Base-by-base conservation (phyloP, 92 coral and sea anemone genomes). In the Zoanthus sansibaricus region DNA sequence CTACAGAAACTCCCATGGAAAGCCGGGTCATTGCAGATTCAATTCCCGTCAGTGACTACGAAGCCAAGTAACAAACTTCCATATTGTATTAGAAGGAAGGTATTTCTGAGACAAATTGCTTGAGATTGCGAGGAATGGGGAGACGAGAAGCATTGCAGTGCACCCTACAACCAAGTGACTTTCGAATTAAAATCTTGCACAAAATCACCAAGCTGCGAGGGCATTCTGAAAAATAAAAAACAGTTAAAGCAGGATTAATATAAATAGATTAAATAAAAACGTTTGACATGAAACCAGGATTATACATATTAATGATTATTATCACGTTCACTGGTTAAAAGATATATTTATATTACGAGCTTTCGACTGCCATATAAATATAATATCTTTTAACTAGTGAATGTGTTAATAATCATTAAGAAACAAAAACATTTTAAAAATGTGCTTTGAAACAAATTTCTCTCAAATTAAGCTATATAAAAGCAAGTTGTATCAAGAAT, bases 141-240 rank as follows among this genome's bases (percentile, higher is more conserved):
- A 79, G 18, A 14, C 9, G 5, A 3, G 72, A 72, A 42, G 52
- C 55, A 37, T 42, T 79, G 52, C 11, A 42, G 18, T 79, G 55
- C 10, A 79, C 72, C 18, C 44, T 25, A 61, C 73, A 79, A 46
- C 84, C 84, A 45, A 79, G 84, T n/a, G 32, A 37, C 67, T 72
- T 88, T 31, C 91, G 91, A 64, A 88, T 75, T 14, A 47, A 71
- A 83, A 76, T 82, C 82, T 88, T 88, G 88, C 91, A 88, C 67
- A 88, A 62, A 56, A 83, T 68, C 12, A 71, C 66, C 76, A 88
- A 44, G 52, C 49, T 75, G 14, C 91, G 91, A 61, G 91, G 91
- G 59, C 44, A 74, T 83, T 75, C 91, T 88, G 71, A 18, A 21
- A 82, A 64, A 66, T 72, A 44, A 49, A 56, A 37, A 54, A 70